phyloP scores from a whole-genome alignment of 1,140 invertebrate genomes.

The Gerris buenoi region DNA sequence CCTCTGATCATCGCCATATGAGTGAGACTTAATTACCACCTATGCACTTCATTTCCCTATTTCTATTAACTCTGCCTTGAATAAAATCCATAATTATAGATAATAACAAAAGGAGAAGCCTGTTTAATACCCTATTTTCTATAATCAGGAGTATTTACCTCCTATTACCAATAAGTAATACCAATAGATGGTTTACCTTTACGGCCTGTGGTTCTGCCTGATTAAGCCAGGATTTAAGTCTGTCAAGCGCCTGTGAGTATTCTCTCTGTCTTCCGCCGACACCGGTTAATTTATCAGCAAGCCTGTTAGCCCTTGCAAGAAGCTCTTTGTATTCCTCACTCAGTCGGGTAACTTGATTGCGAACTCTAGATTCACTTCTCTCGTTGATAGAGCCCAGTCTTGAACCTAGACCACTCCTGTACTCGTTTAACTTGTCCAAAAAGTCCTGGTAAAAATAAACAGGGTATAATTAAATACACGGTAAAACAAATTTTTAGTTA shows the following conservation, averaged over 20 bases:
- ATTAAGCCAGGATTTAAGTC: conserved; percentile 65
- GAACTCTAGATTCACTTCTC: conserved; percentile 48
- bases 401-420: conserved; percentile 62
- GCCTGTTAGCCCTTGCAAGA: conserved; percentile 54
- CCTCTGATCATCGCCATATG: no score
- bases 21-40: no score
- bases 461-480: no score
- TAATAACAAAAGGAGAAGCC: no score
- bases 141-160: no score
- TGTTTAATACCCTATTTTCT: no score
- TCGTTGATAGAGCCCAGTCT: conserved; percentile 34
- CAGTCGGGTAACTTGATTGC: conserved; percentile 51
- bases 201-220: conserved; percentile 41
- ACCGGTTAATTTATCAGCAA: conserved; percentile 60
- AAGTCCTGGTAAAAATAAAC: conserved; percentile 45
- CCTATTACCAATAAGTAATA: not conserved
- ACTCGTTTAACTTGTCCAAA: conserved; percentile 63
- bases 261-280: conserved; percentile 62
- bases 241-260: conserved; percentile 67
- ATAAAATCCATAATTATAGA: no score
- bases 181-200: conserved; percentile 22
- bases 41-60: no score
- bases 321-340: conserved; percentile 59
- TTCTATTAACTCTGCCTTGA: no score
- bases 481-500: no score